Base-by-base conservation (phyloP, 1,140 invertebrate species). In the Lineus longissimus region DNA sequence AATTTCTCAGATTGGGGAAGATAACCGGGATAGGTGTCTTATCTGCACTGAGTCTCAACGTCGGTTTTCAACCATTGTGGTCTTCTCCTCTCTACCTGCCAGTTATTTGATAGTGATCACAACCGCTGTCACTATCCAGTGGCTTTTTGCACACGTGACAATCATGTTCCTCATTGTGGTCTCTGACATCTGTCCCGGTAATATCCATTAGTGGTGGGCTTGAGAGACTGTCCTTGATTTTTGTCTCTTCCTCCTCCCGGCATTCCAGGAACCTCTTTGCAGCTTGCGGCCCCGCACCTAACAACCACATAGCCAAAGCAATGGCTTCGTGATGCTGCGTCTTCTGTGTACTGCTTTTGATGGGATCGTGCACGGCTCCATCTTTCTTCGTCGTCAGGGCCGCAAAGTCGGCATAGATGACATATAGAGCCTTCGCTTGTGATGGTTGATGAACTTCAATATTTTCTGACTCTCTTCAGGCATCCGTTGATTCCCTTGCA, bases 1-100 rank as follows among this genome's bases (percentile, higher is more conserved):
- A 82, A 0, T 69, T 71, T 25, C 47, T 57, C n/a, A 82, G 64
- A 72, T 81, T 82, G 66, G 83, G 81, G 59, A 83, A 78, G 61
- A 80, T 62, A 30, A 83, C 66, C 11, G 80, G 76, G 55, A 79
- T 62, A 31, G 19, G 30, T n/a, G 64, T 66, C 2, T 19, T 61
- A 23, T 61, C 0, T 1, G 63, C 9, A 23, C 13, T 60, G 51
- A 7, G 56, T 15, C 22, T 60, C 33, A 17, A 47, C 51, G 2
- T 36, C 33, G 15, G 33, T 4, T 51, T 51, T 6, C 47, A 27
- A n/a, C 6, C 47, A 27, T 51, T 51, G 25, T 51, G 47, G 25
- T 6, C 47, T 4, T 6, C 47, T 22, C 47, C 47, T n/a, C 47
- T 19, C 6, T 51, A 51, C 25, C 25, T 51, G n/a, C 47, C 47